A percentile compares a stretch with the other conserved stretches of the same genome.
phyloP scores from a whole-genome alignment of 2,888 invertebrate genomes.

The Hoplodrina ambigua region DNA sequence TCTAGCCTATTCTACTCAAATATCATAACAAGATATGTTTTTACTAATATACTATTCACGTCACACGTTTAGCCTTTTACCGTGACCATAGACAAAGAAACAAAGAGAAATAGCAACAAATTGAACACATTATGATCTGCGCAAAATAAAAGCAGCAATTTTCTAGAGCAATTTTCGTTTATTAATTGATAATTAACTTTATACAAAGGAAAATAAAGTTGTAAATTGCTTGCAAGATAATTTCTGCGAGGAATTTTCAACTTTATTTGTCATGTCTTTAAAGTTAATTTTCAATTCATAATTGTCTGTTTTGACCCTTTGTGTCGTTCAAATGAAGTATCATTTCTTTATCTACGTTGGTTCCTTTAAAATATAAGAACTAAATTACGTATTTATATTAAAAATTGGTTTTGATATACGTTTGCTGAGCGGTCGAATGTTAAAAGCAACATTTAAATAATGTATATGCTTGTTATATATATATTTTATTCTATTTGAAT shows the following conservation, averaged over 20 bases:
- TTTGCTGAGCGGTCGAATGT: conserved; percentile 25
- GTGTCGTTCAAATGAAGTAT: neutral
- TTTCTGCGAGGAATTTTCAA: no score
- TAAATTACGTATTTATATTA: conserved; percentile 46
- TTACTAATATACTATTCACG: conserved; percentile 27
- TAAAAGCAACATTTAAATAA: neutral
- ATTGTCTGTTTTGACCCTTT: no score
- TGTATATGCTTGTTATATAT: neutral
- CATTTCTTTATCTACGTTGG: neutral
- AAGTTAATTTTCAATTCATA: no score
- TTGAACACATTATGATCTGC: no score
- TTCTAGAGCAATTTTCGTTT: no score
- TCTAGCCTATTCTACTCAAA: conserved; percentile 59
- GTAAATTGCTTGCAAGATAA: no score
- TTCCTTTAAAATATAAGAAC: conserved; percentile 33
- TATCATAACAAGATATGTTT: conserved; percentile 69
- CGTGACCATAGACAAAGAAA: conserved; percentile 6
- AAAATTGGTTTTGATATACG: conserved; percentile 4
- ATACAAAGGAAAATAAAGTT: no score
- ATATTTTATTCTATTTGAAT: neutral
- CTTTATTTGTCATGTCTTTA: no score
- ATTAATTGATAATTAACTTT: no score
- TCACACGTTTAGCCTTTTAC: conserved; percentile 34
- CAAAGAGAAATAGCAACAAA: neutral
- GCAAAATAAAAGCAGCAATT: no score